A percentile compares a stretch with the other conserved stretches of the same genome.
Conservation (phyloP, 2,797 vertebrate genomes). For the Sebastes goodei region DNA sequence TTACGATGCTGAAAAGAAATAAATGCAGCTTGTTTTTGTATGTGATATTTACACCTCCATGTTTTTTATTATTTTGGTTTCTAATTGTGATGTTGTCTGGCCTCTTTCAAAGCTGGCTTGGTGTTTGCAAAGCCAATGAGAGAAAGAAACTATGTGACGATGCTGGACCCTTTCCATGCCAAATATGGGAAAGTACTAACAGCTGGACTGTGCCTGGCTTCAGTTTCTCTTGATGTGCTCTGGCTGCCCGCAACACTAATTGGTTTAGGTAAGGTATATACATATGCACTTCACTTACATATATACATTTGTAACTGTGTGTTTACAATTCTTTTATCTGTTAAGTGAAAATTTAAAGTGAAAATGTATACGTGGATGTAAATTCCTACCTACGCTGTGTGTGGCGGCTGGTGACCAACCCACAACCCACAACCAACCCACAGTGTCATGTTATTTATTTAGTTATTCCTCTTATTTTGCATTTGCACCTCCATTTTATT, state of each 20-base stretch:
- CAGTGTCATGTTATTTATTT: too few species aligned
- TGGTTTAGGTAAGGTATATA: slow-evolving; percentile 26
- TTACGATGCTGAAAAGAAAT: too few species aligned
- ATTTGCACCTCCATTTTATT: too few species aligned
- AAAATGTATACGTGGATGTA: too few species aligned
- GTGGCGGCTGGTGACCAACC: too few species aligned
- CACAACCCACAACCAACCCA: too few species aligned
- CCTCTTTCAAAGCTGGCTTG: slow-evolving; percentile 20
- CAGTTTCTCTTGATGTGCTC: not conserved
- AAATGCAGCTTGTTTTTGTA: too few species aligned
- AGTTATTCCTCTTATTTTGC: too few species aligned
- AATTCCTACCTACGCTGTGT: too few species aligned
- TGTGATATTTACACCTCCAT: not conserved
- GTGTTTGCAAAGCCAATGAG: slow-evolving; percentile 54
- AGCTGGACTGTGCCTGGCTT: slow-evolving; percentile 12
- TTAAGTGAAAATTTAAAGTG: not conserved
- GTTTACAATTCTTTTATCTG: not conserved
- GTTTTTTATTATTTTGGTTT: too few species aligned
- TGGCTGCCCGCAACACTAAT: slow-evolving; percentile 3
- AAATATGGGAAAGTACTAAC: slow-evolving; percentile 50
- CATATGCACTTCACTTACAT: too few species aligned
- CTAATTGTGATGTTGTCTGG: not conserved
- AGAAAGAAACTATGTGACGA: slow-evolving; percentile 46
- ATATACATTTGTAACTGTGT: not conserved
- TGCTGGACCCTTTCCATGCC: slow-evolving; percentile 58